phyloP scores from a whole-genome alignment of 2,113 vertebrate species.

The Lepidothrix coronata region DNA sequence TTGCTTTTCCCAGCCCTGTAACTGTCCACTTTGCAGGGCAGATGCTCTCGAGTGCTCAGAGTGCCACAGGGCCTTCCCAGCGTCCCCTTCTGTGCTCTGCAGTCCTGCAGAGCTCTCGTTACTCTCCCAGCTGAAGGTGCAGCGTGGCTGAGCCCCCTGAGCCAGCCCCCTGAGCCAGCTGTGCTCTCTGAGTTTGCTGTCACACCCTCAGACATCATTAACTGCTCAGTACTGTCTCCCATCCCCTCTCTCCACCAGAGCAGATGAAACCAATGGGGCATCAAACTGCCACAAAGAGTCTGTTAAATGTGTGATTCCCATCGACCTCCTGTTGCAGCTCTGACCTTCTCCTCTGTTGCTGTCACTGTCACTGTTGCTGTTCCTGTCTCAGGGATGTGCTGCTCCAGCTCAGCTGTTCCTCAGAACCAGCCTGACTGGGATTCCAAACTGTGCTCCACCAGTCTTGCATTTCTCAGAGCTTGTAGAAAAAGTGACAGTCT shows the following conservation, averaged over 20 bases:
- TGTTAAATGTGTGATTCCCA: neutral
- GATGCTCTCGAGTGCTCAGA: neutral
- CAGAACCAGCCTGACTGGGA: neutral
- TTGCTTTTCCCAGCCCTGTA: neutral
- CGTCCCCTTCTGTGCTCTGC: neutral
- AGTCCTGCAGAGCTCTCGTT: neutral
- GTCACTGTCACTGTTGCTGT: neutral
- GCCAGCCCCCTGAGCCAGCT: neutral
- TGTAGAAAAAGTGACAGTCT: neutral
- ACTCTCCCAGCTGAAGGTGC: neutral
- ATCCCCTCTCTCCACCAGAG: neutral
- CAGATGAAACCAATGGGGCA: constrained; percentile 23
- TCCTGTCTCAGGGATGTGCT: neutral
- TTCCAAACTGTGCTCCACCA: neutral
- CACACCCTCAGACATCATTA: neutral
- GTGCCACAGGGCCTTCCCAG: neutral
- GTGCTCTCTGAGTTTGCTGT: neutral
- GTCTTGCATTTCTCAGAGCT: neutral
- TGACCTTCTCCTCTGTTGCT: neutral
- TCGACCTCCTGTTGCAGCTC: neutral
- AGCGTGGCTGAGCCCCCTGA: neutral
- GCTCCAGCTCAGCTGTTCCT: neutral
- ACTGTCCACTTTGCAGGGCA: neutral
- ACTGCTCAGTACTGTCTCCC: neutral
- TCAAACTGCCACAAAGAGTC: constrained; percentile 15